These are phyloP conservation scores for Eulemur albifrons DNA, from an alignment of 2,797 vertebrate species.

Conservation along the genomic window DNA sequence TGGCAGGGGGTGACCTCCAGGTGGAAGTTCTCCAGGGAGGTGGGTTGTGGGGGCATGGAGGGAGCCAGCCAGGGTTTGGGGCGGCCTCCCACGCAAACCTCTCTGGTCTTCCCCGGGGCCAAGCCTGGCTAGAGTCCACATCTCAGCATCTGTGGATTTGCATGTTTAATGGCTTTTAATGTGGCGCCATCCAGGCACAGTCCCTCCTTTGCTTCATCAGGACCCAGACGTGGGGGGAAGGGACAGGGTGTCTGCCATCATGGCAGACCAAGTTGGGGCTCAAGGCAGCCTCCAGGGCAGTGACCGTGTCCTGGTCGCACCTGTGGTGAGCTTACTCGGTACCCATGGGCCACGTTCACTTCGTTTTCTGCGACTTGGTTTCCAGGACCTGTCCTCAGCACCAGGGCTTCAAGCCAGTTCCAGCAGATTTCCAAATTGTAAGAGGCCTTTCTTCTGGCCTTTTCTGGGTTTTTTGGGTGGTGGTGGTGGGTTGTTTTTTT, in stretches of 20 bases:
- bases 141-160: neutral
- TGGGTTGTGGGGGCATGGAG: neutral
- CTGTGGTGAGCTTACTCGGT: no score
- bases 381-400: neutral
- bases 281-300: neutral
- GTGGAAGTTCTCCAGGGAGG: neutral
- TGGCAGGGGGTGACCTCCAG: neutral
- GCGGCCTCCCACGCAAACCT: neutral
- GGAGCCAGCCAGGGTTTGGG: neutral
- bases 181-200: neutral
- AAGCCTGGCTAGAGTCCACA: neutral
- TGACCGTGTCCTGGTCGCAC: rapidly evolving
- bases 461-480: no score
- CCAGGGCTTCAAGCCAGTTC: neutral
- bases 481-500: neutral
- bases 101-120: neutral
- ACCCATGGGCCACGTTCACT: neutral
- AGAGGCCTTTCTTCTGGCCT: neutral
- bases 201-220: neutral
- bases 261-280: neutral
- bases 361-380: neutral
- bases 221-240: neutral
- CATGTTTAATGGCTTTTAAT: neutral
- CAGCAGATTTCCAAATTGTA: neutral
- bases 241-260: neutral